Conservation (phyloP, 2,888 invertebrate genomes). For the Cataglyphis livida region DNA sequence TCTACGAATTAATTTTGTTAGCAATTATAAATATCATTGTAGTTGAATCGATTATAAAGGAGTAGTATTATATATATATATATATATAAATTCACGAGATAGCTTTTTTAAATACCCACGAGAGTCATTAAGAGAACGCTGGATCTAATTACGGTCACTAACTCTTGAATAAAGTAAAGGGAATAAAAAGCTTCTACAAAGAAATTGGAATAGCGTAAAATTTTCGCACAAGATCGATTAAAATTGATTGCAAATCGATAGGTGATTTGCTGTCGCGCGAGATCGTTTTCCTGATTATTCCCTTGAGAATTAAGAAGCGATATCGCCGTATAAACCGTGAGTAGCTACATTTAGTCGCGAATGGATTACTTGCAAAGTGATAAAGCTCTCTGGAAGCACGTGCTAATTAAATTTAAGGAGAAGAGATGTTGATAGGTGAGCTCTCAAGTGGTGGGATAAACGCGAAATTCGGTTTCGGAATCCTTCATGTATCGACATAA, state of each 20-base stretch:
- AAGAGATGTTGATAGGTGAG: background rate
- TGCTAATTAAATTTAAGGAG: conserved; percentile 42
- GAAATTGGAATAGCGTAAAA: background rate
- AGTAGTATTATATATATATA: background rate
- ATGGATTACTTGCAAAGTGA: conserved; percentile 19
- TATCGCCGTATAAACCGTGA: conserved; percentile 7
- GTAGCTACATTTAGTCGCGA: conserved; percentile 12
- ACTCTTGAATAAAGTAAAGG: conserved; percentile 4
- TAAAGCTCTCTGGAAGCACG: conserved; percentile 22
- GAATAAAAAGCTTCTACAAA: background rate
- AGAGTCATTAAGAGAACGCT: background rate
- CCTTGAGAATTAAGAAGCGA: conserved; percentile 2
- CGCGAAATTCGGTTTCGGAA: background rate
- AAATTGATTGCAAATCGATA: conserved; percentile 27
- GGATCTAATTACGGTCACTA: background rate
- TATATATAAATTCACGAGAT: background rate
- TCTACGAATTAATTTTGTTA: background rate
- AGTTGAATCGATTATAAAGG: background rate
- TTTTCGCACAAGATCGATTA: conserved; percentile 7
- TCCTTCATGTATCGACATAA: background rate
- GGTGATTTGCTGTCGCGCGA: background rate
- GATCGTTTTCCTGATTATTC: conserved; percentile 26
- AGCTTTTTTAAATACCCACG: background rate
- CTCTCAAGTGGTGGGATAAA: background rate
- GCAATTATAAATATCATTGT: background rate